Evolutionary conservation across 2,113 vertebrate species (phyloP), one percentile per base, ranked within the genome.

Genomic region (Noturus placidus): DNA sequence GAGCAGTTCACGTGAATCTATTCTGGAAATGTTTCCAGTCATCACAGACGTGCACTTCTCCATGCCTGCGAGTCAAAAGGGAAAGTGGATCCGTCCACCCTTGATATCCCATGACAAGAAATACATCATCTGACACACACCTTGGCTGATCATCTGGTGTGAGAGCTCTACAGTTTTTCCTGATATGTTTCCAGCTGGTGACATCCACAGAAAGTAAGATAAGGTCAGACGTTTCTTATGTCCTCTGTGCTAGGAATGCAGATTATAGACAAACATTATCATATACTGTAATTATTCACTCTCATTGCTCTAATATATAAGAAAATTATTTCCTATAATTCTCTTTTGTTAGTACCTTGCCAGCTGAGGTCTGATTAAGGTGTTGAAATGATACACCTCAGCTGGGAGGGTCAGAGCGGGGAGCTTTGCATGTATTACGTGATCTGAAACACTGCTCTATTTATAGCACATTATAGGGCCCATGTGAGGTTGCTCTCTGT

Each of bases 391-490:
- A 78, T 92, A 94, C 87, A 81, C 93, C 93, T 93, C 92, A 92
- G 90, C 92, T 88, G 89, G 90, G 20, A 13, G 56, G 56, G 82
- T 17, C 57, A 89, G 88, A 50, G 86, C 50, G 9, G 67, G 19
- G 83, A 90, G 91, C 86, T 54, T 83, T 89, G 59, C 90, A 89
- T 92, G 90, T 93, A 93, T 89, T 94, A 94, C 94, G 92, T 95
- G 95, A 93, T 94, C 87, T 91, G 89, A 92, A 88, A 91, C 86
- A 87, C 65, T 50, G 57, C 91, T 94, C 94, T 96, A 96, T 95
- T 95, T 91, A 94, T 95, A 95, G 93, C 91, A 69, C 90, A 93
- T 93, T 92, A 94, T 93, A 93, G 89, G 90, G 90, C 90, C 90
- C 38, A 4, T 33, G 92, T 76, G 50, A 33, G 33, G 20, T 79